These are phyloP conservation scores for Drosophila longiperda DNA, from an alignment of 2,888 invertebrate species.

Conservation along the genomic window DNA sequence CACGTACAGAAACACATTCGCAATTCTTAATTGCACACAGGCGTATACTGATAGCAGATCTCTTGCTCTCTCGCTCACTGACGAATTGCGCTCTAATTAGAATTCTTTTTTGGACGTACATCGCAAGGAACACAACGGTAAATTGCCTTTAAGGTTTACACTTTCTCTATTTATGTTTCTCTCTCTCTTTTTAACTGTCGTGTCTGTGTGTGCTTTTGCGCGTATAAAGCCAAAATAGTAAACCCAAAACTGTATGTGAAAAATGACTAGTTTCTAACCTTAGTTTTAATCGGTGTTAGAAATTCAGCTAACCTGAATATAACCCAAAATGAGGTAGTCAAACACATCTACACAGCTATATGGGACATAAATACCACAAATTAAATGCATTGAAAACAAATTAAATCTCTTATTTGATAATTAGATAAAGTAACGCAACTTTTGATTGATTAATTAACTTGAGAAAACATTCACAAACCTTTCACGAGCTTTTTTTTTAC, in stretches of 20 bases:
- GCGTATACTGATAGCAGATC: slow-evolving; percentile 1
- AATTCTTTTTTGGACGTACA: slow-evolving; percentile 16
- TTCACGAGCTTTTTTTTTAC: not conserved
- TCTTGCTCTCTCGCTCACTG: slow-evolving; percentile 10
- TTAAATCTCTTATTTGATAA: not conserved
- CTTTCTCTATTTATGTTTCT: not conserved
- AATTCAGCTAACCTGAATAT: not conserved
- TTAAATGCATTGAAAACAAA: not conserved
- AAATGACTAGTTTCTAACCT: not conserved
- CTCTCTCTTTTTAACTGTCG: slow-evolving; percentile 7
- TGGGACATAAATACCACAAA: not conserved
- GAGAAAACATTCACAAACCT: not conserved
- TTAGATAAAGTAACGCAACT: not conserved
- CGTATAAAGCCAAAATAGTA: slow-evolving; percentile 8
- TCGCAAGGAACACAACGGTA: slow-evolving; percentile 49
- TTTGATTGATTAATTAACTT: not conserved
- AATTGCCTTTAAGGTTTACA: slow-evolving; percentile 31
- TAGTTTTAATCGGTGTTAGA: not conserved
- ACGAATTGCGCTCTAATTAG: slow-evolving; percentile 25
- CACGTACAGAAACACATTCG: slow-evolving; percentile 25
- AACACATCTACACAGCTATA: not conserved
- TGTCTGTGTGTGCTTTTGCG: not conserved
- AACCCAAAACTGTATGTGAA: slow-evolving; percentile 6
- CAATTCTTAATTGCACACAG: slow-evolving; percentile 20
- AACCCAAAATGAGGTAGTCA: not conserved